phyloP scores from a whole-genome alignment of 2,888 invertebrate species.

The Thecophora atra region DNA sequence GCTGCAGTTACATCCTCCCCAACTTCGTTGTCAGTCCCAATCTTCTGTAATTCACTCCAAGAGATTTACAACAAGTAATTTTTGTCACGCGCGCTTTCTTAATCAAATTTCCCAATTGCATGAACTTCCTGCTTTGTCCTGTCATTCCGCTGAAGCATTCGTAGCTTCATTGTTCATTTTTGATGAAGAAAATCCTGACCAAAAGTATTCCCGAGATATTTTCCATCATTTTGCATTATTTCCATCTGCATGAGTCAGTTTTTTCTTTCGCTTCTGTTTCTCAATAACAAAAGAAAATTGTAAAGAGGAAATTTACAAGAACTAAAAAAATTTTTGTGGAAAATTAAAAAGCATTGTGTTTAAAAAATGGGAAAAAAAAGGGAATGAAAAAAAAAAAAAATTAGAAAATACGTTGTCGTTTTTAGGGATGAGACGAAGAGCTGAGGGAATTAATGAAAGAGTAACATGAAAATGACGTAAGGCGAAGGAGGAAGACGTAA shows the following conservation, averaged over 20 bases:
- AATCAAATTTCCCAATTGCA: slow-evolving; percentile 22
- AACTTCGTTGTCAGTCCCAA: background rate
- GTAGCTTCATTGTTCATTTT: slow-evolving; percentile 19
- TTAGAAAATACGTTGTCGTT: slow-evolving; percentile 41
- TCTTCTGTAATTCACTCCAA: background rate
- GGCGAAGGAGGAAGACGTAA: background rate
- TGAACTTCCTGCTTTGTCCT: slow-evolving; percentile 13
- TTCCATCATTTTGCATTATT: slow-evolving; percentile 12
- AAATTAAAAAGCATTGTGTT: no score
- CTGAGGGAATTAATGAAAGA: background rate
- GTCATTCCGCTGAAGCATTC: background rate
- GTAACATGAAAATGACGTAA: background rate
- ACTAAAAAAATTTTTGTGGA: no score
- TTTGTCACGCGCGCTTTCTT: slow-evolving; percentile 32
- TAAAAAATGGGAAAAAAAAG: background rate
- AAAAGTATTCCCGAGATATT: slow-evolving; percentile 25
- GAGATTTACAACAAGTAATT: background rate
- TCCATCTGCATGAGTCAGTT: slow-evolving; percentile 5
- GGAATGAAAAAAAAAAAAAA: background rate
- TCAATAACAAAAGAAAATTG: slow-evolving; percentile 21
- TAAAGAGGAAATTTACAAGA: background rate
- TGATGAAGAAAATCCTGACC: slow-evolving; percentile 35
- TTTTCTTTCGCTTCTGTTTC: background rate
- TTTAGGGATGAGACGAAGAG: slow-evolving; percentile 25
- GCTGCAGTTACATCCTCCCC: no score